A percentile compares a stretch with the other conserved stretches of the same genome.
Evolutionary conservation across 2,113 vertebrate genomes (phyloP).

Genomic region (Emydocephalus ijimae): DNA sequence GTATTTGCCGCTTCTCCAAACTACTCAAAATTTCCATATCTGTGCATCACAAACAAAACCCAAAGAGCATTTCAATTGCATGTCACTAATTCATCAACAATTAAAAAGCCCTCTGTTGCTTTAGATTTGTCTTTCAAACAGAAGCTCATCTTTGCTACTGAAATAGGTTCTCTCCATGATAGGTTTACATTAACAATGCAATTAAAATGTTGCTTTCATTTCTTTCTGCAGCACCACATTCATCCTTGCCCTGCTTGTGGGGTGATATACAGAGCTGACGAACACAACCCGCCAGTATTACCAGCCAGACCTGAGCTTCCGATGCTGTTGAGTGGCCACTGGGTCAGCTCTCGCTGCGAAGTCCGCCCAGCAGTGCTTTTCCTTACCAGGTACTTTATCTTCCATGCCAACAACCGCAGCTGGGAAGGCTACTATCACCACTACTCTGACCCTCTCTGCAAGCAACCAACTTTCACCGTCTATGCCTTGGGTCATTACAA

Average conservation of each 20-base stretch:
- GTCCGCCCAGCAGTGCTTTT: constrained; percentile 83
- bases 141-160: neutral
- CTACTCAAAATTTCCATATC: neutral
- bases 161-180: neutral
- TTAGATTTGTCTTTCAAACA: neutral
- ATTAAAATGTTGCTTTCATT: neutral
- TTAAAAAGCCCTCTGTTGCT: neutral
- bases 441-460: constrained; percentile 83
- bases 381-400: constrained; percentile 82
- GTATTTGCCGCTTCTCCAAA: too few species aligned
- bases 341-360: constrained; percentile 84
- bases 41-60: neutral
- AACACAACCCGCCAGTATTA: constrained; percentile 77
- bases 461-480: constrained; percentile 80
- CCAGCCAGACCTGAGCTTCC: constrained; percentile 52
- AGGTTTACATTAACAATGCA: neutral
- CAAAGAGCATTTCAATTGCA: neutral
- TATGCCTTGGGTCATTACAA: constrained; percentile 78
- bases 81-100: neutral
- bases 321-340: constrained; percentile 72
- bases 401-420: constrained; percentile 68
- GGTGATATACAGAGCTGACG: constrained; percentile 74
- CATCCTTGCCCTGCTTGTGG: constrained; percentile 82
- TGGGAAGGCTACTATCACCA: constrained; percentile 86
- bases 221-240: constrained; percentile 76